phyloP scores from a whole-genome alignment of 23 tunicate genomes.

The Botrylloides violaceus region DNA sequence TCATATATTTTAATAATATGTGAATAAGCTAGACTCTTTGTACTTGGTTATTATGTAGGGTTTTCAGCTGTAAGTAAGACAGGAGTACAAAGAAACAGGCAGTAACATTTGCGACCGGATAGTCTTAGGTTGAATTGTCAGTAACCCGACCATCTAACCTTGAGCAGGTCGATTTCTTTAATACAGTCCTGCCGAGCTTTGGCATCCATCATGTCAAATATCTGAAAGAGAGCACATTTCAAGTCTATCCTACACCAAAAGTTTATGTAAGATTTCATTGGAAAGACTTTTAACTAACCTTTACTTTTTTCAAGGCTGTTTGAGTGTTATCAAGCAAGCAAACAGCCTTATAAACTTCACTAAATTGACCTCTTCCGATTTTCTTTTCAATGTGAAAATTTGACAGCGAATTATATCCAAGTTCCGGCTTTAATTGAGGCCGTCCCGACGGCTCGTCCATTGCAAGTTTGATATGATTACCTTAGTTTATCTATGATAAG shows the following conservation, averaged over 20 bases:
- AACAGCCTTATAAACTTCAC: constrained; percentile 85
- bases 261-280: too few species aligned
- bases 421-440: constrained; percentile 33
- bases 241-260: neutral
- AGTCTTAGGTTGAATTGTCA: neutral
- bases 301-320: constrained; percentile 91
- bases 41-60: too few species aligned
- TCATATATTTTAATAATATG: too few species aligned
- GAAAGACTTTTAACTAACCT: constrained; percentile 37
- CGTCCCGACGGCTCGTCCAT: neutral
- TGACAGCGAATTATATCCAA: constrained; percentile 53
- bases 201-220: constrained; percentile 99
- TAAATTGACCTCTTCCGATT: constrained; percentile 96
- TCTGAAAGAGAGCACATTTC: too few species aligned
- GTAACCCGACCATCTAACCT: constrained; percentile 43
- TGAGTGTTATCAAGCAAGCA: constrained; percentile 64
- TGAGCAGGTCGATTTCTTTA: constrained; percentile 90
- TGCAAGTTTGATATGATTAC: too few species aligned
- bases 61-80: neutral
- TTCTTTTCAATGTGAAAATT: constrained; percentile 78
- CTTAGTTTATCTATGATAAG: too few species aligned
- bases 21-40: too few species aligned
- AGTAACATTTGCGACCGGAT: too few species aligned
- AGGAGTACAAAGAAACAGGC: neutral
- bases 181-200: constrained; percentile 97